A percentile compares a stretch with the other conserved stretches of the same genome.
Evolutionary conservation across 1,140 invertebrate genomes (phyloP).

Genomic region (Rhagoletis pomonella): DNA sequence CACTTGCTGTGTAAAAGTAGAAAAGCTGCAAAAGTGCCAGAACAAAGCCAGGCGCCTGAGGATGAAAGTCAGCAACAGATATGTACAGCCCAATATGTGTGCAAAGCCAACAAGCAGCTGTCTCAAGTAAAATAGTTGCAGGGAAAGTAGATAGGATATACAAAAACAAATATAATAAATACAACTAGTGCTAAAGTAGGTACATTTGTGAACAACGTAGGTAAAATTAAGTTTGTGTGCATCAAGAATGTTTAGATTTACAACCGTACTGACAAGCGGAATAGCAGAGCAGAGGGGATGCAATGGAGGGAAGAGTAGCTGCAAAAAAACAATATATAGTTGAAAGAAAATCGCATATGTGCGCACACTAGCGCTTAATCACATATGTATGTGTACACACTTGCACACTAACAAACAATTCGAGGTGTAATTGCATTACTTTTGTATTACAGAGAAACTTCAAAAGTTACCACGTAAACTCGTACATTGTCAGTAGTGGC

Average conservation of each 20-base stretch:
- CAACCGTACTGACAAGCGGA: not conserved
- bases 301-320: no score
- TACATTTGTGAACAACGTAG: not conserved
- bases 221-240: not conserved
- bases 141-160: no score
- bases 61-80: constrained; percentile 20
- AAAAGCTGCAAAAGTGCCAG: not conserved
- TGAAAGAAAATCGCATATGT: not conserved
- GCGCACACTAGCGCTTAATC: no score
- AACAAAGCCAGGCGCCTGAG: not conserved
- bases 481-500: not conserved
- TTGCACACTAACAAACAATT: not conserved
- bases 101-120: not conserved
- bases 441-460: not conserved
- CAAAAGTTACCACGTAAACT: not conserved
- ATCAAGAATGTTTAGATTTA: constrained; percentile 16
- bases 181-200: constrained; percentile 1
- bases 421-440: not conserved
- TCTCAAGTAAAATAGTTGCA: not conserved
- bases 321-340: not conserved
- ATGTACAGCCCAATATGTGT: not conserved
- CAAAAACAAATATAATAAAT: constrained; percentile 35
- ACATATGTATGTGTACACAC: not conserved
- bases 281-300: not conserved
- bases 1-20: constrained; percentile 29